These are phyloP conservation scores for Megalopta genalis DNA, from an alignment of 1,140 invertebrate species.

Conservation along the genomic window DNA sequence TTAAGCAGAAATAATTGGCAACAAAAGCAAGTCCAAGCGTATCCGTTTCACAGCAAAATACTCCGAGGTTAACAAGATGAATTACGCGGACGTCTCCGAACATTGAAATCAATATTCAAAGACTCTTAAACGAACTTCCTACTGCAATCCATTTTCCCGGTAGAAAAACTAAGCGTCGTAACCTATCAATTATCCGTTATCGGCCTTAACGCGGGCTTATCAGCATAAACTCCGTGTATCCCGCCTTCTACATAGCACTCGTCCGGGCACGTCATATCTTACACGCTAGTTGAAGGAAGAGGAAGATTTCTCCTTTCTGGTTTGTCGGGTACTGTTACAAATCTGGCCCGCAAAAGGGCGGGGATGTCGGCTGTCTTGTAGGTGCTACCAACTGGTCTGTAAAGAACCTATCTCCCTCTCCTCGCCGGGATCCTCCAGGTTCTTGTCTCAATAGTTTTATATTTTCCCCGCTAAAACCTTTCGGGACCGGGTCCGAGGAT, in stretches of 20 bases:
- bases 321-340: conserved; percentile 70
- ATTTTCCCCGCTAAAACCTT: conserved; percentile 69
- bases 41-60: no score
- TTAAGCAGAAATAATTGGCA: no score
- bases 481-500: background rate
- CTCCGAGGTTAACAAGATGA: no score
- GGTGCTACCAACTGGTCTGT: conserved; percentile 72
- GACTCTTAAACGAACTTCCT: no score
- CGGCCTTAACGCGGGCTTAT: conserved; percentile 33
- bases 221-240: conserved; percentile 31
- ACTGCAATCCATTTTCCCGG: background rate
- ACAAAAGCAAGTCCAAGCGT: no score
- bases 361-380: conserved; percentile 75
- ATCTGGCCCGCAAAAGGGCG: conserved; percentile 68
- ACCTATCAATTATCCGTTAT: conserved; percentile 41
- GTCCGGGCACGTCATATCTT: conserved; percentile 36
- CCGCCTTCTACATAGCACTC: conserved; percentile 18
- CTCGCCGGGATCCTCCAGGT: conserved; percentile 30
- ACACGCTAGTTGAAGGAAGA: conserved; percentile 41
- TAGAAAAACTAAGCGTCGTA: background rate
- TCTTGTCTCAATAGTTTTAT: conserved; percentile 45
- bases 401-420: conserved; percentile 69
- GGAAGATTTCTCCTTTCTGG: conserved; percentile 58
- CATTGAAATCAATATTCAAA: no score
- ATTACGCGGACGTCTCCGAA: no score